Base-by-base conservation (phyloP, 2,113 vertebrate genomes). In the Macrotus californicus region DNA sequence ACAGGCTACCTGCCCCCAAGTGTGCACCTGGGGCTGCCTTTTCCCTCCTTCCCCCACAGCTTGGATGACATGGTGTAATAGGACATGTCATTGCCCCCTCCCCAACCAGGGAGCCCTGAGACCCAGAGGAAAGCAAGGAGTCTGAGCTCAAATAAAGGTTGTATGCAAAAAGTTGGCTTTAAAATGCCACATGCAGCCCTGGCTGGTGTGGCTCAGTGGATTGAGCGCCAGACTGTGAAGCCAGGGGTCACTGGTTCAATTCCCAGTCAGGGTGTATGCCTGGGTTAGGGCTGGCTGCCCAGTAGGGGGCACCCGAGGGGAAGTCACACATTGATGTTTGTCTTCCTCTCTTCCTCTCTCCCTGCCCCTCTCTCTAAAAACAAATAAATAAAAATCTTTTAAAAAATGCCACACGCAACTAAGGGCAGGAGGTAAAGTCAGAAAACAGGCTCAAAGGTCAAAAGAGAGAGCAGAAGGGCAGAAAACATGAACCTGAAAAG, bases 361-460 rank as follows among this genome's bases (percentile, higher is more conserved):
- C 56, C 56, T 59, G 24, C 7, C 22, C 22, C 56, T 24, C 56
- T 59, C 56, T 59, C 56, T 59, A 59, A 59, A 59, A 59, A 24
- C 24, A 24, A 59, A 59, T 59, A 59, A 59, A 59, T 59, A 59
- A 59, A 59, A 59, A 59, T 59, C 54, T 56, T 56, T 56, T 22
- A 0, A 22, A 94, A 87, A 56, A 83, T 90, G 77, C 41, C 73
- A 50, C n/a, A 3, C 6, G 22, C 19, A 88, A 91, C 88, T 54
- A 79, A 67, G 75, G 79, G 39, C 83, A 67, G 79, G 41, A 94
- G 94, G 82, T 46, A 50, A 89, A 85, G 50, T 64, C 73, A 93
- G 89, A 87, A 80, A 76, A 52, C 13, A 36, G 82, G 92, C 92
- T 87, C 94, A 93, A 93, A 95, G 96, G 87, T 94, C 92, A 84